A percentile compares a stretch with the other conserved stretches of the same genome.
phyloP scores from a whole-genome alignment of 2,797 vertebrate genomes.

The Argyrosomus regius region DNA sequence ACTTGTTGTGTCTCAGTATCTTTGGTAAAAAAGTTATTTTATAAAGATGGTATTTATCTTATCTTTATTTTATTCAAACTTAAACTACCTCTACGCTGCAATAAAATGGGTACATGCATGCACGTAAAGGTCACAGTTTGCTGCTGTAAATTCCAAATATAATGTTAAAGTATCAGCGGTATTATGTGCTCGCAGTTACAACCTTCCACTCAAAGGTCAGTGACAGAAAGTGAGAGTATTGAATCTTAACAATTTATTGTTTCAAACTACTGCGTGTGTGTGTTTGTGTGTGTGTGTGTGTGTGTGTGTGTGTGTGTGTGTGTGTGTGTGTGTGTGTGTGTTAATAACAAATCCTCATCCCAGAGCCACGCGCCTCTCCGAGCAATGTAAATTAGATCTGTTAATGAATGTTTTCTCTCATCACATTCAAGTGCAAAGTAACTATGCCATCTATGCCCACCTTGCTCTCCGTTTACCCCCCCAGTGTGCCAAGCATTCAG shows the following conservation, averaged over 20 bases:
- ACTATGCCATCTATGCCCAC: slow-evolving; percentile 91
- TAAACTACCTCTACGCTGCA: no score
- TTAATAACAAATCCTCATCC: slow-evolving; percentile 46
- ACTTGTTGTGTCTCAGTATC: no score
- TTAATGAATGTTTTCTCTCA: slow-evolving; percentile 94
- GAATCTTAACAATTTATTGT: slow-evolving; percentile 24
- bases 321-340: not conserved
- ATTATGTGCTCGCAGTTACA: not conserved
- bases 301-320: not conserved
- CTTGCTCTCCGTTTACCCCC: slow-evolving; percentile 91
- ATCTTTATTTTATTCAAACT: not conserved
- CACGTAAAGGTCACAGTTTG: not conserved
- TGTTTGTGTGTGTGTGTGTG: slow-evolving; percentile 11
- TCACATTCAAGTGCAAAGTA: slow-evolving; percentile 85
- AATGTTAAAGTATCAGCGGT: not conserved
- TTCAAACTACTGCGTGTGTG: not conserved
- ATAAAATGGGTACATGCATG: not conserved
- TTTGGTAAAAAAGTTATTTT: not conserved
- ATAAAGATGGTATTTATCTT: no score
- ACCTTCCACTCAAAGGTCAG: slow-evolving; percentile 14
- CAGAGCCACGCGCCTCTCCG: slow-evolving; percentile 10
- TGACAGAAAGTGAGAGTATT: not conserved
- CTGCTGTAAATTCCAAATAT: slow-evolving; percentile 17
- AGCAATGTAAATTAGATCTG: slow-evolving; percentile 87
- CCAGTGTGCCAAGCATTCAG: slow-evolving; percentile 94